A percentile compares a stretch with the other conserved stretches of the same genome.
Evolutionary conservation across 2,888 invertebrate genomes (phyloP).

Genomic region (Poecilus cupreus): DNA sequence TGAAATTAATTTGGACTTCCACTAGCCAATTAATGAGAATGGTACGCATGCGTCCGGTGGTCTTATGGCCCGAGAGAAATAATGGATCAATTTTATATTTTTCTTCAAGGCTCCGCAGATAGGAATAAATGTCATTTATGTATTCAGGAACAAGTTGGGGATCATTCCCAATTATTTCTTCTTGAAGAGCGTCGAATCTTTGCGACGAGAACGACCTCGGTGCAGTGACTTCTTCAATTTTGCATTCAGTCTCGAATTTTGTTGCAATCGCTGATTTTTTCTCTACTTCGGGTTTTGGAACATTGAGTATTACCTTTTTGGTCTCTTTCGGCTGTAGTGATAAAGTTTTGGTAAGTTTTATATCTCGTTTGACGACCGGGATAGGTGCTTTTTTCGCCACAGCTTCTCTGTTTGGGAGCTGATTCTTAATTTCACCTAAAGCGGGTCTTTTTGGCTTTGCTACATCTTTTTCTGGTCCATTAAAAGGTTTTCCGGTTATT

Average conservation of each 20-base stretch:
- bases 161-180: conserved; percentile 78
- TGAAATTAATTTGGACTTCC: conserved; percentile 92
- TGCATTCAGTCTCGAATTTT: conserved; percentile 21
- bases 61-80: conserved; percentile 75
- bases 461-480: conserved; percentile 55
- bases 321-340: background rate
- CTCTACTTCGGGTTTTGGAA: background rate
- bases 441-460: conserved; percentile 63
- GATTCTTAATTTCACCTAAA: conserved; percentile 66
- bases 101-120: conserved; percentile 85
- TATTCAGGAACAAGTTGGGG: conserved; percentile 89
- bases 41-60: conserved; percentile 88
- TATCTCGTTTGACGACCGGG: conserved; percentile 52
- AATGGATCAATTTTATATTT: conserved; percentile 79
- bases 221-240: background rate
- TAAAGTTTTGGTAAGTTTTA: conserved; percentile 35
- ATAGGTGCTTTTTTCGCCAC: conserved; percentile 31
- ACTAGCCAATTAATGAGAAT: conserved; percentile 96
- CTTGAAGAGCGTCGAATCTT: background rate
- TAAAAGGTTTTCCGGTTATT: conserved; percentile 55
- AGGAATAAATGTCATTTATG: conserved; percentile 91
- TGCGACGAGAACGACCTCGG: conserved; percentile 28
- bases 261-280: background rate
- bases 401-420: conserved; percentile 48
- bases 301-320: background rate